Evolutionary conservation across 2,888 invertebrate genomes (phyloP).

Genomic region (Synergus japonicus): DNA sequence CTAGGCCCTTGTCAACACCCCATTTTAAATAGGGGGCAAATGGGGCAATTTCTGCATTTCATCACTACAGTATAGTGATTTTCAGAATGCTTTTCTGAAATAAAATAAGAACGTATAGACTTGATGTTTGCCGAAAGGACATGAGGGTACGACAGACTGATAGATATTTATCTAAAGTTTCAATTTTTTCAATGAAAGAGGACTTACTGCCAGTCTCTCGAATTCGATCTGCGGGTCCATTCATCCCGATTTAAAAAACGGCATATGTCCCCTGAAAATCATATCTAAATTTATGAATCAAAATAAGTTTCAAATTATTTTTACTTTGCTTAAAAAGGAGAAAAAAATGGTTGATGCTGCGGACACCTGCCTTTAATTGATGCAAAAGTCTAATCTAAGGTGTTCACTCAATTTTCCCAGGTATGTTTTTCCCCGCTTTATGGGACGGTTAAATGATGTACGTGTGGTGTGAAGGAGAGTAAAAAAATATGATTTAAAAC

Average conservation of each 20-base stretch:
- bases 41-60: too few relatives aligned
- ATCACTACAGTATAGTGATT: too few relatives aligned
- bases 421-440: neutral
- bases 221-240: conserved; percentile 64
- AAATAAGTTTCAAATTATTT: neutral
- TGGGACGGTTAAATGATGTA: neutral
- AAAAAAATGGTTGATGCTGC: neutral
- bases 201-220: conserved; percentile 50
- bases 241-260: conserved; percentile 52
- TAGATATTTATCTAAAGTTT: conserved; percentile 64
- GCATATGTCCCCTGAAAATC: conserved; percentile 49
- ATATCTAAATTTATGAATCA: neutral
- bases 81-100: neutral
- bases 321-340: neutral
- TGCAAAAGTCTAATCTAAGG: neutral
- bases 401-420: conserved; percentile 39
- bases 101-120: neutral
- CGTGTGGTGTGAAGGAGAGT: neutral
- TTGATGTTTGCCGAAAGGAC: neutral
- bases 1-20: too few relatives aligned
- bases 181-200: conserved; percentile 60
- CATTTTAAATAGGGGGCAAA: too few relatives aligned
- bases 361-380: conserved; percentile 16
- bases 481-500: conserved; percentile 17
- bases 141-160: conserved; percentile 57